Evolutionary conservation across 2,888 invertebrate species (phyloP).

Genomic region (Hypercompe scribonia): DNA sequence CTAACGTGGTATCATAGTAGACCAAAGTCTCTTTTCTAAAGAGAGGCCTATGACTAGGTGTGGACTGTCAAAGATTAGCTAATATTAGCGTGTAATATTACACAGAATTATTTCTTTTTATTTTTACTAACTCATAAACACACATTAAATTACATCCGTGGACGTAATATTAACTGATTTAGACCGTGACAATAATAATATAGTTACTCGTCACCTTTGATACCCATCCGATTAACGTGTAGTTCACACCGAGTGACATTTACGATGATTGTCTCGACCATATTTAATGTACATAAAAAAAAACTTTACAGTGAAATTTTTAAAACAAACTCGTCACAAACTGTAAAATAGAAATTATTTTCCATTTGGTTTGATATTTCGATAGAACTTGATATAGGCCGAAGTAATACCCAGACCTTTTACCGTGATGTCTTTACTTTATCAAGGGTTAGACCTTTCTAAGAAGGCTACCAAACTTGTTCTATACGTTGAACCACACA

Average conservation of each 20-base stretch:
- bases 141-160: no score
- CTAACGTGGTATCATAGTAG: no score
- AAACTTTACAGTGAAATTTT: no score
- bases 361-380: background rate
- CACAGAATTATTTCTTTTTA: no score
- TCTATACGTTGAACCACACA: no score
- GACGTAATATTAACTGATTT: background rate
- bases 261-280: background rate
- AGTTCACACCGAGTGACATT: background rate
- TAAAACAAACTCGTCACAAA: background rate
- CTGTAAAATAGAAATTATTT: background rate
- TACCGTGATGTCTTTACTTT: background rate
- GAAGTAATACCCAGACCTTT: background rate
- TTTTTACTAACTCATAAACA: no score
- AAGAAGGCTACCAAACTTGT: background rate
- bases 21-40: no score
- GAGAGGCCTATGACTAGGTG: no score
- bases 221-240: background rate
- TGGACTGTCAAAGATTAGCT: no score
- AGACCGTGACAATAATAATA: background rate
- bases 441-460: background rate
- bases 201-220: background rate
- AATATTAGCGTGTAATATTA: no score
- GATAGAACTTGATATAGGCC: background rate
- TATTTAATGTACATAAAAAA: background rate